These are phyloP conservation scores for Drosophila athabasca DNA, from an alignment of 1,140 invertebrate species.

Conservation along the genomic window DNA sequence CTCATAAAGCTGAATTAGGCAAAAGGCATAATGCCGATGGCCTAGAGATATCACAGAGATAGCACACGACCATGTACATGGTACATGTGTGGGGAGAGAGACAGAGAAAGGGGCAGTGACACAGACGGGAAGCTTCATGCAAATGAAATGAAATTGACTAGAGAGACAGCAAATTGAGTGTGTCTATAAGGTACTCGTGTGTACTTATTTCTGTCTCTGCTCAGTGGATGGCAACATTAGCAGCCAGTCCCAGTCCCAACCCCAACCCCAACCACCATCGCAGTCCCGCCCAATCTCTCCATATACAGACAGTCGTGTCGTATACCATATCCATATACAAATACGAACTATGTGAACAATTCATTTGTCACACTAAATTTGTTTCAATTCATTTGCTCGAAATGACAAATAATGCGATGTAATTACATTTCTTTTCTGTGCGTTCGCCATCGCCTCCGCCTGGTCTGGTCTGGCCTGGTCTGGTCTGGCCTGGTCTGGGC, in stretches of 20 bases:
- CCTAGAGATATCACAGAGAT: slow-evolving; percentile 48
- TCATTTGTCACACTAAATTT: slow-evolving; percentile 83
- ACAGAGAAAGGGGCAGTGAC: slow-evolving; percentile 3
- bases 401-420: slow-evolving; percentile 81
- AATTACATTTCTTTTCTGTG: slow-evolving; percentile 65
- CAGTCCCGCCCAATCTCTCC: neutral
- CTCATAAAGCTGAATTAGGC: slow-evolving; percentile 79
- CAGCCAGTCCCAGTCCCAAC: neutral
- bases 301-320: too few species aligned
- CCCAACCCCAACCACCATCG: neutral
- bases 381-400: slow-evolving; percentile 83
- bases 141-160: slow-evolving; percentile 81
- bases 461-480: too few species aligned
- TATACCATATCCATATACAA: slow-evolving; percentile 10
- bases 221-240: slow-evolving; percentile 33
- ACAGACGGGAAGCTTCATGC: slow-evolving; percentile 55
- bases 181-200: slow-evolving; percentile 30
- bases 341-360: slow-evolving; percentile 60
- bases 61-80: slow-evolving; percentile 13
- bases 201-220: slow-evolving; percentile 36
- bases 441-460: neutral
- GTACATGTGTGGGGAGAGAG: neutral
- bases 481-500: too few species aligned
- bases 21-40: slow-evolving; percentile 61
- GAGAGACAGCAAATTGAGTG: slow-evolving; percentile 74